Percentiles rank a stretch among this genome's conserved stretches.
phyloP scores from a whole-genome alignment of 2,888 invertebrate species.

The Andrena dorsata region DNA sequence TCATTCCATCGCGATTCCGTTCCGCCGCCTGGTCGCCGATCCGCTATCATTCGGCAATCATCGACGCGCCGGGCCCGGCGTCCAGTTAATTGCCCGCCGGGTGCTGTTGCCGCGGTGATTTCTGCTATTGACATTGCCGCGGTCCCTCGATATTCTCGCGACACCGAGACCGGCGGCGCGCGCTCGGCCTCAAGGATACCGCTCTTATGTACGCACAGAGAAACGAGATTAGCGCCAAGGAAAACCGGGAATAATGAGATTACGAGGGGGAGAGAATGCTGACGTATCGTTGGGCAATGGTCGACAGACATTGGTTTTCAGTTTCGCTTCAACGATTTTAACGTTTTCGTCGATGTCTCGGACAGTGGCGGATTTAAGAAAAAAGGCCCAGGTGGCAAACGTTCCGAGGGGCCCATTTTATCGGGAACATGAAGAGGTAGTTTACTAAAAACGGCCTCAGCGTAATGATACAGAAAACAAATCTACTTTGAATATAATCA shows the following conservation, averaged over 20 bases:
- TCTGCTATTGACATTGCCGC: conserved; percentile 67
- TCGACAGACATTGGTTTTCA: not conserved
- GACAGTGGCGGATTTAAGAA: too few relatives aligned
- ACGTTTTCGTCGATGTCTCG: not conserved
- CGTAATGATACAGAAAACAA: too few relatives aligned
- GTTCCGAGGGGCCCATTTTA: too few relatives aligned
- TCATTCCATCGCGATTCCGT: conserved; percentile 5
- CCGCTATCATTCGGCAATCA: not conserved
- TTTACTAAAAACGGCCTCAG: too few relatives aligned
- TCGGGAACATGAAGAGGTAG: too few relatives aligned
- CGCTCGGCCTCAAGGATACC: conserved; percentile 53
- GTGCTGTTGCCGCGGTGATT: conserved; percentile 10
- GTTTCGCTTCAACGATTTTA: not conserved
- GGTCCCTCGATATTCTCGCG: conserved; percentile 48
- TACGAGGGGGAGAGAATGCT: conserved; percentile 7
- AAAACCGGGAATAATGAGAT: conserved; percentile 58
- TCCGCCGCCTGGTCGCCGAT: not conserved
- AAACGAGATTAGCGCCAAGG: conserved; percentile 66
- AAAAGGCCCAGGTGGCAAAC: too few relatives aligned
- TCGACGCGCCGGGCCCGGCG: not conserved
- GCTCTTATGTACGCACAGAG: conserved; percentile 40
- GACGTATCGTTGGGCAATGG: not conserved
- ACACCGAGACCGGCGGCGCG: conserved; percentile 29
- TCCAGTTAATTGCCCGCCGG: conserved; percentile 16
- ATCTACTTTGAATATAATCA: too few relatives aligned